A percentile compares a stretch with the other conserved stretches of the same genome.
phyloP scores from a whole-genome alignment of 30 jellyfish, hydroid and myxozoan species.

The Turritopsis rubra region DNA sequence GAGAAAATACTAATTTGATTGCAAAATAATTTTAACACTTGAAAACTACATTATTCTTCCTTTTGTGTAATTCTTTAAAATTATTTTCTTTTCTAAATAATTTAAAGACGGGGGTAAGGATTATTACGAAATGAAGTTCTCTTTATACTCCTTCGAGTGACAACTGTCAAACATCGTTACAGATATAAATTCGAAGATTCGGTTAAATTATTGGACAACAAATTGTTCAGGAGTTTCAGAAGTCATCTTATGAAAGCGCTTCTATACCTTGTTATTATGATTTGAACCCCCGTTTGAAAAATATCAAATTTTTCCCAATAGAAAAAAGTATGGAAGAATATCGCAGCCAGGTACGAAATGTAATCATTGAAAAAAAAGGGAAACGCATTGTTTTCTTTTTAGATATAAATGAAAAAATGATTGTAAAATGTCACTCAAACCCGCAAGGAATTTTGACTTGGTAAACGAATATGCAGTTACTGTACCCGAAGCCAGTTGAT shows the following conservation, averaged over 20 bases:
- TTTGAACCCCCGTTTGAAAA: neutral
- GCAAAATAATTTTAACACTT: slow-evolving; percentile 8
- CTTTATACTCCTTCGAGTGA: neutral
- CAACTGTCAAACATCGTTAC: no score
- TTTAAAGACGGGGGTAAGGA: neutral
- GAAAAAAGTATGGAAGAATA: neutral
- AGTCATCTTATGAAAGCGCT: neutral
- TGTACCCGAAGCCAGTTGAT: slow-evolving; percentile 25
- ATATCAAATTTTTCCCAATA: neutral
- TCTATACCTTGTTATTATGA: neutral
- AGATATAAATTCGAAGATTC: no score
- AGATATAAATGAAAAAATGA: slow-evolving; percentile 9
- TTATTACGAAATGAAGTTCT: neutral
- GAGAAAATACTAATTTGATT: slow-evolving; percentile 22
- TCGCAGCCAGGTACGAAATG: neutral
- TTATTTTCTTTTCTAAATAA: neutral
- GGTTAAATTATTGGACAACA: neutral
- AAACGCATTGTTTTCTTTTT: slow-evolving; percentile 1
- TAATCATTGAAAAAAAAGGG: neutral
- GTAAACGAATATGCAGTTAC: slow-evolving; percentile 17
- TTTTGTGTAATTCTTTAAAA: slow-evolving; percentile 3
- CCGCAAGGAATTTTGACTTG: neutral
- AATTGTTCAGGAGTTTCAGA: neutral
- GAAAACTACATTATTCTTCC: neutral
- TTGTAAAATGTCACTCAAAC: slow-evolving; percentile 1